Conservation (phyloP, 1,140 invertebrate genomes). For the Sesamia nonagrioides region DNA sequence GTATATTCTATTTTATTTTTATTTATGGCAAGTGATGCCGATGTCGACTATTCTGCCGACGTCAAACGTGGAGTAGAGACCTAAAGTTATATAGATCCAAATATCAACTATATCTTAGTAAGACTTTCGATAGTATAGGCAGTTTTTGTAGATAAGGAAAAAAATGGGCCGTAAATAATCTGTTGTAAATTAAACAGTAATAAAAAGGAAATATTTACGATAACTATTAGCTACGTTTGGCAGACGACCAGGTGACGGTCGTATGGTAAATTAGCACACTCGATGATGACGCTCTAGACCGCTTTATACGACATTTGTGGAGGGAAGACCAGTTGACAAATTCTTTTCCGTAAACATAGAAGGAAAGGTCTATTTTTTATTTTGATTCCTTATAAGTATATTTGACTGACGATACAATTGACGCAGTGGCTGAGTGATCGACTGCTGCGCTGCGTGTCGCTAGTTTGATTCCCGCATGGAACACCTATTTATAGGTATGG, state of each 20-base stretch:
- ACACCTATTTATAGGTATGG: too few species aligned
- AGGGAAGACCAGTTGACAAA: slow-evolving; percentile 4
- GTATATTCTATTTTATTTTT: too few species aligned
- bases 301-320: background rate
- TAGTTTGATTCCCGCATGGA: too few species aligned
- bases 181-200: background rate
- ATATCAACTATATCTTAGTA: background rate
- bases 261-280: slow-evolving; percentile 1
- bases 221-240: background rate
- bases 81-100: too few species aligned
- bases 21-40: too few species aligned
- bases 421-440: too few species aligned
- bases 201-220: background rate
- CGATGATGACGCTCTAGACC: background rate
- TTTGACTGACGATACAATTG: background rate
- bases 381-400: background rate
- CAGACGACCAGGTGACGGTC: background rate
- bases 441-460: too few species aligned
- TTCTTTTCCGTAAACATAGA: background rate
- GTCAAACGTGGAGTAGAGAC: too few species aligned
- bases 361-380: background rate
- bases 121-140: background rate
- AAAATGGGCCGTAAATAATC: background rate
- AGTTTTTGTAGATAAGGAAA: background rate
- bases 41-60: too few species aligned